These are phyloP conservation scores for Eupithecia subfuscata DNA, from an alignment of 2,888 invertebrate genomes.

Conservation along the genomic window DNA sequence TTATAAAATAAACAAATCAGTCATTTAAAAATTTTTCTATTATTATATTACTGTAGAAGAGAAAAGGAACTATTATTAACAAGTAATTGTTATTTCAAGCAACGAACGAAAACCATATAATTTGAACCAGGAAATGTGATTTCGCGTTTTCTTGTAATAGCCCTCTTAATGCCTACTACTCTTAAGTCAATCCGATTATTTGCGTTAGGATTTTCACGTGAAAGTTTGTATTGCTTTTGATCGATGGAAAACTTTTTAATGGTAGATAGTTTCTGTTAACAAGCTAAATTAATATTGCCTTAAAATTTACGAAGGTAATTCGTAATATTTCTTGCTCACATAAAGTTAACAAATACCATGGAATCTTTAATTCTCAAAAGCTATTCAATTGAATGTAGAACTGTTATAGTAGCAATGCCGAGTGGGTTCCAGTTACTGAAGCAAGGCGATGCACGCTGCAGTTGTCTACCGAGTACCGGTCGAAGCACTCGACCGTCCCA, in stretches of 20 bases:
- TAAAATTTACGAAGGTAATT: neutral
- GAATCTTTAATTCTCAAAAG: neutral
- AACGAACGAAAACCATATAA: too few relatives aligned
- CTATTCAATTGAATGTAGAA: neutral
- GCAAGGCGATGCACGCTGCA: conserved; percentile 11
- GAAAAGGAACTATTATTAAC: too few relatives aligned
- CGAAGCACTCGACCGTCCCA: conserved; percentile 23
- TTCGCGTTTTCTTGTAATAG: too few relatives aligned
- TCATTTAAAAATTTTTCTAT: too few relatives aligned
- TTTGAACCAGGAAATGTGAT: too few relatives aligned
- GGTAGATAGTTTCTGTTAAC: neutral
- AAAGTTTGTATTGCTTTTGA: neutral
- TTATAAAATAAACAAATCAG: too few relatives aligned
- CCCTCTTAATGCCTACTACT: neutral
- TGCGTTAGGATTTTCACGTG: neutral
- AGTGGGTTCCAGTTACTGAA: conserved; percentile 15
- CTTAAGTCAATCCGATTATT: neutral
- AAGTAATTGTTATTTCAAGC: too few relatives aligned
- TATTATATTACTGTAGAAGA: too few relatives aligned
- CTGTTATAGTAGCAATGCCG: neutral
- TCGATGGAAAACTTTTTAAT: neutral
- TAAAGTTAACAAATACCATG: neutral
- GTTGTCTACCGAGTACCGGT: conserved; percentile 8
- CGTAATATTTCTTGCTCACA: neutral
- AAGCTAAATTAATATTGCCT: neutral